Percentiles rank a stretch among this genome's conserved stretches.
phyloP scores from a whole-genome alignment of 2,113 vertebrate species.

The Scolopax mira region DNA sequence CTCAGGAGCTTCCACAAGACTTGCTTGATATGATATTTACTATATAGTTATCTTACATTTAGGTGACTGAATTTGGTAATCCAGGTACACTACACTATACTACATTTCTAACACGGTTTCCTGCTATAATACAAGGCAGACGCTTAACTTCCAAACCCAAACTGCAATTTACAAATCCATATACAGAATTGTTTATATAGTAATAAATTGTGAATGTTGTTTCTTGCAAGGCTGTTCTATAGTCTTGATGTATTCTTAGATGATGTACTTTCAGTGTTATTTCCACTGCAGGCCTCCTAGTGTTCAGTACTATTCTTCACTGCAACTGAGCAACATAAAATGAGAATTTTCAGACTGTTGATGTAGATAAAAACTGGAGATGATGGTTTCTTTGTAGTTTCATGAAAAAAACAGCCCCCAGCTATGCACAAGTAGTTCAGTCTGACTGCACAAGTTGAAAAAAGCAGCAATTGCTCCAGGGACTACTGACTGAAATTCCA shows the following conservation, averaged over 20 bases:
- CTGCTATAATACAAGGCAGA: neutral
- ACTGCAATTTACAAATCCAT: neutral
- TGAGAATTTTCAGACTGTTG: neutral
- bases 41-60: neutral
- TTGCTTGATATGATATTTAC: neutral
- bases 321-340: neutral
- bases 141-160: neutral
- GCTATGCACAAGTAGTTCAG: neutral
- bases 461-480: neutral
- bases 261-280: neutral
- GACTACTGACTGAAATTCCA: neutral
- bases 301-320: neutral
- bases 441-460: neutral
- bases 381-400: conserved; percentile 14
- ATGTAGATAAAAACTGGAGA: neutral
- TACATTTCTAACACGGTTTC: neutral
- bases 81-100: neutral
- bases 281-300: conserved; percentile 15
- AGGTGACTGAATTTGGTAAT: neutral
- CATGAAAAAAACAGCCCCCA: neutral
- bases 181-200: neutral
- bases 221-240: neutral
- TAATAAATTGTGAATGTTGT: neutral
- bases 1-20: neutral
- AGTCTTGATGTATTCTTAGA: neutral